Conservation (phyloP, 2,797 vertebrate species). For the Discoglossus pictus region DNA sequence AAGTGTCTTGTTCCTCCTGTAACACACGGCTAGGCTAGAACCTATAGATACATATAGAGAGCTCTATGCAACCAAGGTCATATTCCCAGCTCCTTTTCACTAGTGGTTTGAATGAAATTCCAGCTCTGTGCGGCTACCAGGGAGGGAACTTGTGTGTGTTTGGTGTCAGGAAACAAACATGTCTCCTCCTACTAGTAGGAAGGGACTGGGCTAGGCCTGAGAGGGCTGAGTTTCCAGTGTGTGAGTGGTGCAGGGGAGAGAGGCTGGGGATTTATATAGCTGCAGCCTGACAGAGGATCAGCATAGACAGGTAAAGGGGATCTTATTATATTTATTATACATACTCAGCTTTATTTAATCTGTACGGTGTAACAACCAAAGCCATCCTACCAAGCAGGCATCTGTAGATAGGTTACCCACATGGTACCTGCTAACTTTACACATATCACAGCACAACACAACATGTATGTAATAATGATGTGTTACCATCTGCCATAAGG, state of each 20-base stretch:
- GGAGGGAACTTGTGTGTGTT: slow-evolving; percentile 8
- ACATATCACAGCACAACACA: no score
- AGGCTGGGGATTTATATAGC: slow-evolving; percentile 13
- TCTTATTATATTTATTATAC: not conserved
- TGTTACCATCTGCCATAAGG: no score
- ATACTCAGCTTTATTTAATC: not conserved
- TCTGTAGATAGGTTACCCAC: not conserved
- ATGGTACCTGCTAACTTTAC: no score
- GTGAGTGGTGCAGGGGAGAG: slow-evolving; percentile 43
- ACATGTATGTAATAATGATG: no score
- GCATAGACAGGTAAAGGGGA: slow-evolving; percentile 26
- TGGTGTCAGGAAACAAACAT: slow-evolving; percentile 32
- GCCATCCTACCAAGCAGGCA: not conserved
- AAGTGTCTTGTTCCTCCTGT: no score
- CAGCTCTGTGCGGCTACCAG: slow-evolving; percentile 2
- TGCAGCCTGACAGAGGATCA: slow-evolving; percentile 33
- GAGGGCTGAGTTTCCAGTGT: slow-evolving; percentile 42
- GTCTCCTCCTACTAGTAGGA: slow-evolving; percentile 37
- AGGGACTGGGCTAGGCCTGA: slow-evolving; percentile 26
- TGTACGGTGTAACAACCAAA: no score
- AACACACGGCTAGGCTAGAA: no score
- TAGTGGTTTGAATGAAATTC: slow-evolving; percentile 37
- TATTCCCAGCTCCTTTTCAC: not conserved
- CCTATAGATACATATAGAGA: not conserved
- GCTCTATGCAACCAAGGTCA: not conserved